These are phyloP conservation scores for Calvadosia cruxmelitensis DNA, from an alignment of 30 jellyfish, hydroid and myxozoan species.

Conservation along the genomic window DNA sequence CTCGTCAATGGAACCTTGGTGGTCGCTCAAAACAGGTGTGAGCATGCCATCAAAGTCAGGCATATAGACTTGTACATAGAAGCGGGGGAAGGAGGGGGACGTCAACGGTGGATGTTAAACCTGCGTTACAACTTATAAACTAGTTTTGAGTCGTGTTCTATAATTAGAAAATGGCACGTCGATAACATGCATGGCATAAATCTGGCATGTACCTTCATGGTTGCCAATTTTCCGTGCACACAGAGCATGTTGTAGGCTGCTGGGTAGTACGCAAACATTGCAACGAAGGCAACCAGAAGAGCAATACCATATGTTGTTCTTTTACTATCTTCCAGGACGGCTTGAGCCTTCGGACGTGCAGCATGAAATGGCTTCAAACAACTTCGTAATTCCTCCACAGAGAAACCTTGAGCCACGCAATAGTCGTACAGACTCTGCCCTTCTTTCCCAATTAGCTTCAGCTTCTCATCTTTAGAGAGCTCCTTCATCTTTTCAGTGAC, in stretches of 20 bases:
- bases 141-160: too few species aligned
- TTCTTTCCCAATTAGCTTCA: conserved; percentile 33
- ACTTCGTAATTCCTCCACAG: conserved; percentile 26
- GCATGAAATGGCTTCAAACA: conserved; percentile 37
- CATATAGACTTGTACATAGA: not conserved
- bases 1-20: too few species aligned
- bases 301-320: conserved; percentile 16
- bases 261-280: conserved; percentile 24
- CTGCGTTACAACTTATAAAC: too few species aligned
- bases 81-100: not conserved
- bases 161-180: too few species aligned
- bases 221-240: conserved; percentile 41
- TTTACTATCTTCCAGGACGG: conserved; percentile 19
- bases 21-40: too few species aligned
- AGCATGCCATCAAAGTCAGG: not conserved
- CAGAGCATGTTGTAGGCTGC: conserved; percentile 36
- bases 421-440: conserved; percentile 42
- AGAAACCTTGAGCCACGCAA: conserved; percentile 35
- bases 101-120: not conserved
- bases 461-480: conserved; percentile 35
- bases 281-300: conserved; percentile 8
- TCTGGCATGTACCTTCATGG: conserved; percentile 30
- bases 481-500: conserved; percentile 13
- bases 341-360: conserved; percentile 29
- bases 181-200: too few species aligned